These are phyloP conservation scores for Ammodytes dubius DNA, from an alignment of 2,113 vertebrate species.

Conservation along the genomic window DNA sequence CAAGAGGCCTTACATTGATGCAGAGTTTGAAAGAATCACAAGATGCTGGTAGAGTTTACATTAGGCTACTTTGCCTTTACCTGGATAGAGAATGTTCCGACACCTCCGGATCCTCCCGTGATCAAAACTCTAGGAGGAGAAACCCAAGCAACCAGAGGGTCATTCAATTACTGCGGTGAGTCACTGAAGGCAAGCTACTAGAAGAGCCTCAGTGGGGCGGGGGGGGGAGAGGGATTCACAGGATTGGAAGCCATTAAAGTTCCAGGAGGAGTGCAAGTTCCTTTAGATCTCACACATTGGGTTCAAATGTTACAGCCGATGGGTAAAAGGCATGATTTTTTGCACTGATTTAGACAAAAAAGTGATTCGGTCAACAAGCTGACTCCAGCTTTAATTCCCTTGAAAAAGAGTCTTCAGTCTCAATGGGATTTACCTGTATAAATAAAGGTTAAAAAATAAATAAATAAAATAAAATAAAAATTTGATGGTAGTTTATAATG, in stretches of 20 bases:
- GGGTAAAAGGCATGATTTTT: conserved; percentile 2
- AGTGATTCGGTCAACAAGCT: background rate
- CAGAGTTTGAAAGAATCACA: conserved; percentile 9
- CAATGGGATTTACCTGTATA: no score
- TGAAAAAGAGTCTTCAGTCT: no score
- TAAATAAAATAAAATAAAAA: no score
- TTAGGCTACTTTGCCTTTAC: conserved; percentile 70
- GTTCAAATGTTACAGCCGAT: conserved; percentile 1
- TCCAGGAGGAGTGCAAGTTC: conserved; percentile 4
- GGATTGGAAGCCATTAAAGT: conserved; percentile 34
- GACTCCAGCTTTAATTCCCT: background rate
- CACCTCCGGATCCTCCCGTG: conserved; percentile 92
- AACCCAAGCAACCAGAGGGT: conserved; percentile 20
- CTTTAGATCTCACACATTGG: conserved; percentile 18
- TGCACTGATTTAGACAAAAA: conserved; percentile 3
- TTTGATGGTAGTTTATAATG: background rate
- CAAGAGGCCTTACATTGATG: background rate
- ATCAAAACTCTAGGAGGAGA: conserved; percentile 88
- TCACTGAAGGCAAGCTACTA: conserved; percentile 18
- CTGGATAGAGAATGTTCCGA: conserved; percentile 94
- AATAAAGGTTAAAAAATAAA: no score
- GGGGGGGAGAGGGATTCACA: conserved; percentile 8
- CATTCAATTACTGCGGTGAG: conserved; percentile 48
- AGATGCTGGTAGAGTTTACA: background rate
- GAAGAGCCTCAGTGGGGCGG: background rate